Percentiles rank a stretch among this genome's conserved stretches.
Conservation (phyloP, 30 jellyfish, hydroid and myxozoan genomes). For the Mastigias papua region DNA sequence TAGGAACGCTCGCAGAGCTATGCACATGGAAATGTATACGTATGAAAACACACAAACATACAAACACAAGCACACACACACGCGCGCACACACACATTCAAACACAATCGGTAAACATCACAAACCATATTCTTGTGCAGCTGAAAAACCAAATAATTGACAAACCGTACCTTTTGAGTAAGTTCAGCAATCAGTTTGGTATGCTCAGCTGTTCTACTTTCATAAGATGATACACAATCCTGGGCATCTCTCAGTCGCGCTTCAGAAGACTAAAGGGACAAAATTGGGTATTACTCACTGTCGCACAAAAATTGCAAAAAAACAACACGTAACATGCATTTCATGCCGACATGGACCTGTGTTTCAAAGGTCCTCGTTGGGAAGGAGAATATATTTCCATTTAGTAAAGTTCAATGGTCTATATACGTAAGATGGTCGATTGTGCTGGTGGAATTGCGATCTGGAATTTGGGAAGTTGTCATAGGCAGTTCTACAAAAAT, state of each 20-base stretch:
- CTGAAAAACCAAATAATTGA: too few relatives aligned
- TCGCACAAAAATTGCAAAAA: neutral
- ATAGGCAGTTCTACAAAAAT: too few relatives aligned
- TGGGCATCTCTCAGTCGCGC: conserved; percentile 86
- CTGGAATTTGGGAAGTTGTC: too few relatives aligned
- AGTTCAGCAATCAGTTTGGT: conserved; percentile 87
- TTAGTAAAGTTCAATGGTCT: too few relatives aligned
- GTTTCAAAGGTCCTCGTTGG: neutral
- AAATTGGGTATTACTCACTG: neutral
- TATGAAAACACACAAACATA: neutral
- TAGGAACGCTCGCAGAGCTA: too few relatives aligned
- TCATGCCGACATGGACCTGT: neutral
- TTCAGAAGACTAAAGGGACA: conserved; percentile 72
- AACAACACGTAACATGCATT: neutral
- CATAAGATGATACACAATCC: conserved; percentile 75
- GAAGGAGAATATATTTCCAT: too few relatives aligned
- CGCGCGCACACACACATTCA: neutral
- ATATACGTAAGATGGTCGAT: too few relatives aligned
- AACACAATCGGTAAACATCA: neutral
- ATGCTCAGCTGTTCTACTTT: conserved; percentile 75
- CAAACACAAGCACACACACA: neutral
- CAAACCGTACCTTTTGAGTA: conserved; percentile 91
- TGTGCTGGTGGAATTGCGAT: too few relatives aligned
- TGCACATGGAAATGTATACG: too few relatives aligned
- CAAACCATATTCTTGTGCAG: too few relatives aligned